Evolutionary conservation across 2,888 invertebrate species (phyloP).

Genomic region (Drosophila niveifrons): DNA sequence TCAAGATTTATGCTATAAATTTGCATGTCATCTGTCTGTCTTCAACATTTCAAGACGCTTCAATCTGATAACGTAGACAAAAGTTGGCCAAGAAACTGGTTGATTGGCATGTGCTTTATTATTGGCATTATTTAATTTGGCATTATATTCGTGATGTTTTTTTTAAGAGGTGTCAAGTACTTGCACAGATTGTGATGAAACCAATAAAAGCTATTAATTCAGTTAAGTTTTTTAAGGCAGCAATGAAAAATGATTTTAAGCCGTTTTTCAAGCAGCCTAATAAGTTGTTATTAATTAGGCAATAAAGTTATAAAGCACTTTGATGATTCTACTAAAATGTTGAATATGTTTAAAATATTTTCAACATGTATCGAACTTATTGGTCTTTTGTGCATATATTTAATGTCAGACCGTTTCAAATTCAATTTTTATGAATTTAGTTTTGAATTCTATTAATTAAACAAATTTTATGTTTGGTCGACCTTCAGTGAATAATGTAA

Average conservation of each 20-base stretch:
- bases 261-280: not conserved
- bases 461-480: too few relatives aligned
- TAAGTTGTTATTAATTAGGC: not conserved
- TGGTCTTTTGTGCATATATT: too few relatives aligned
- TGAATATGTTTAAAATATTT: too few relatives aligned
- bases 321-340: too few relatives aligned
- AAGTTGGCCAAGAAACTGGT: slow-evolving; percentile 2
- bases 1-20: not conserved
- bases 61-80: slow-evolving; percentile 6
- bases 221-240: not conserved
- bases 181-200: not conserved
- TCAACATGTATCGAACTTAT: too few relatives aligned
- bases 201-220: not conserved
- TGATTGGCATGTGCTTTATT: not conserved
- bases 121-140: not conserved
- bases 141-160: not conserved
- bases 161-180: not conserved
- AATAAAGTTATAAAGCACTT: too few relatives aligned
- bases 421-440: too few relatives aligned
- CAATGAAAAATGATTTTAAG: slow-evolving; percentile 1
- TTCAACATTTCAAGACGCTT: slow-evolving; percentile 1
- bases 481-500: too few relatives aligned
- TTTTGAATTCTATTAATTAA: too few relatives aligned
- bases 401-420: too few relatives aligned
- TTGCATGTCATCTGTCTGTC: slow-evolving; percentile 17